Evolutionary conservation across 2,888 invertebrate species (phyloP).

Genomic region (Tenthredo amoena): DNA sequence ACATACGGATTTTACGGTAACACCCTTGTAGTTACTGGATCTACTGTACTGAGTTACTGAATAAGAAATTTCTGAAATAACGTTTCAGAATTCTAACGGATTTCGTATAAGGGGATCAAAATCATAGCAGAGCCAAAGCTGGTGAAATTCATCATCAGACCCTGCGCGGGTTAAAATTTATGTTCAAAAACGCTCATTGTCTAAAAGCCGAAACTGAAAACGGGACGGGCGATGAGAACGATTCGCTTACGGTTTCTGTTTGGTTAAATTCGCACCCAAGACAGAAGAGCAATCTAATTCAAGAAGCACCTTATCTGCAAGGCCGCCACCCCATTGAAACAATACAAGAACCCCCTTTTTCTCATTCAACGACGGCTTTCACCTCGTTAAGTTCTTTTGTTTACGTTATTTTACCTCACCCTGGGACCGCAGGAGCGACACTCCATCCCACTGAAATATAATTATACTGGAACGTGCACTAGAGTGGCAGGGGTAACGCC

Average conservation of each 20-base stretch:
- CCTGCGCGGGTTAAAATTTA: not conserved
- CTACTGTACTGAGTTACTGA: too few relatives aligned
- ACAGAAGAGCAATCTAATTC: conserved; percentile 26
- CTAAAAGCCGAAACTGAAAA: not conserved
- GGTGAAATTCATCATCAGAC: not conserved
- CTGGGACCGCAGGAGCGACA: conserved; percentile 3
- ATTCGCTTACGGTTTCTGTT: not conserved
- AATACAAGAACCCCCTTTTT: conserved; percentile 34
- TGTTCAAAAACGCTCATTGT: not conserved
- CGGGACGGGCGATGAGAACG: not conserved
- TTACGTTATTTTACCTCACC: conserved; percentile 27
- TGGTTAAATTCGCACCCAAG: conserved; percentile 16
- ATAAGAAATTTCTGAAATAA: not conserved
- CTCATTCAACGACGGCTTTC: conserved; percentile 34
- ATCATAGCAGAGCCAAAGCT: not conserved
- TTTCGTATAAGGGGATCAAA: not conserved
- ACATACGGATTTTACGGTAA: not conserved
- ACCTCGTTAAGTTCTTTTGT: conserved; percentile 42
- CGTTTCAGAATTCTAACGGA: not conserved
- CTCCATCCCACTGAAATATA: conserved; percentile 15
- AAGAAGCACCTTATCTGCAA: conserved; percentile 17
- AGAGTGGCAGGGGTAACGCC: not conserved
- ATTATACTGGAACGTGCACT: not conserved
- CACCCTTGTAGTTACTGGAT: not conserved
- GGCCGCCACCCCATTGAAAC: conserved; percentile 5